Evolutionary conservation across 2,888 invertebrate genomes (phyloP), one percentile per base, ranked within the genome.

Genomic region (Mayetiola destructor): DNA sequence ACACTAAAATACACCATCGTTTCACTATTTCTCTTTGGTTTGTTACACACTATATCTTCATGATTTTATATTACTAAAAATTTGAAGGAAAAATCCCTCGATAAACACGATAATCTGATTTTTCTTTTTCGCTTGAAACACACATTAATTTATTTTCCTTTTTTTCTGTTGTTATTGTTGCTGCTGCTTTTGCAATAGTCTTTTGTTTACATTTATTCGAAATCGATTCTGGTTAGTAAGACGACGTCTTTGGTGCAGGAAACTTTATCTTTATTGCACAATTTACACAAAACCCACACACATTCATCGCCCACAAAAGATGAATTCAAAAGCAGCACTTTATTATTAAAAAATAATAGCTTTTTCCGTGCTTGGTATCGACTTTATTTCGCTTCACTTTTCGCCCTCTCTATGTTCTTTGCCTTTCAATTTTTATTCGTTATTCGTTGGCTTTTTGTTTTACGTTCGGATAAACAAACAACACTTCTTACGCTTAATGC

Each of bases 291-390:
- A 42, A 48, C 27, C 48, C 21, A 42, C 21, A 36, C 36, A 42
- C 42, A 42, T 42, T 42, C 23, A n/a, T n/a, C n/a, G n/a, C n/a
- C n/a, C n/a, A n/a, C n/a, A n/a, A n/a, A n/a, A n/a, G 42, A 10
- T 21, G 3, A 21, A 27, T 48, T 48, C n/a, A n/a, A 23, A 27
- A 48, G 29, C 5, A 27, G 48, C 48, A 48, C 48, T 48, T 48
- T 48, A 48, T 48, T 48, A 48, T 48, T 48, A 48, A 48, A n/a
- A 48, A 48, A 48, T 48, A 48, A 48, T 48, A 48, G 48, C 48
- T 48, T 48, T 48, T 27, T 48, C 21, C 48, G 27, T 27, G 27
- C 27, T n/a, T 23, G 27, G 12, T 27, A 5, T 48, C 3, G 29
- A 16, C 48, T 9, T n/a, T 23, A 4, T n/a, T n/a, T 27, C 27